These are phyloP conservation scores for Epinotia brunnichana DNA, from an alignment of 2,888 invertebrate genomes.

Conservation along the genomic window DNA sequence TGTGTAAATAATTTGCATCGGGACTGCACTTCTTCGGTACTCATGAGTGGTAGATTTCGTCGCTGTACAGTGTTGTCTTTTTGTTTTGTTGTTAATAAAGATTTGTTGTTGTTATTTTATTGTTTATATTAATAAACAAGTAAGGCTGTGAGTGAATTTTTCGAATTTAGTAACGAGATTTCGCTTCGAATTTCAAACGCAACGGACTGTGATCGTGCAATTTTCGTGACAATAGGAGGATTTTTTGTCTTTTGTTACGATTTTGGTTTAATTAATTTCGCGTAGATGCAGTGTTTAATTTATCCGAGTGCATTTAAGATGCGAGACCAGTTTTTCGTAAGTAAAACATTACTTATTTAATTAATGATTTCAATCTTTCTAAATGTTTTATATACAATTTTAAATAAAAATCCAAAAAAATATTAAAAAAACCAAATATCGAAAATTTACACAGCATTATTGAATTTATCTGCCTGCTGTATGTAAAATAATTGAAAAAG, in stretches of 20 bases:
- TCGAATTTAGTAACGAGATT: constrained; percentile 50
- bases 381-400: neutral
- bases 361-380: neutral
- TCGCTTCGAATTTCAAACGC: constrained; percentile 47
- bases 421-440: neutral
- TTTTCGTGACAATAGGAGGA: constrained; percentile 10
- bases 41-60: constrained; percentile 76
- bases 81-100: constrained; percentile 52
- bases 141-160: constrained; percentile 61
- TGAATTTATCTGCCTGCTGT: too few relatives aligned
- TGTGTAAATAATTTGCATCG: constrained; percentile 80
- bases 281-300: constrained; percentile 43
- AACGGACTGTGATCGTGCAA: constrained; percentile 30
- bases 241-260: constrained; percentile 17
- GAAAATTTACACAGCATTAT: too few relatives aligned
- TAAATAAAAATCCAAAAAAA: neutral
- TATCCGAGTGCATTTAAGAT: constrained; percentile 43
- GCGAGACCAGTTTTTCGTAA: constrained; percentile 44
- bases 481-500: neutral
- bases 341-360: constrained; percentile 24
- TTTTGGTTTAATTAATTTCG: constrained; percentile 35
- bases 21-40: constrained; percentile 72
- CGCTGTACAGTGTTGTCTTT: constrained; percentile 74
- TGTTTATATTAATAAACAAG: constrained; percentile 54
- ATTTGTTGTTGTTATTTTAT: constrained; percentile 60